Evolutionary conservation across 2,113 vertebrate genomes (phyloP), one percentile per base, ranked within the genome.

Genomic region (Coptodon rendalli): DNA sequence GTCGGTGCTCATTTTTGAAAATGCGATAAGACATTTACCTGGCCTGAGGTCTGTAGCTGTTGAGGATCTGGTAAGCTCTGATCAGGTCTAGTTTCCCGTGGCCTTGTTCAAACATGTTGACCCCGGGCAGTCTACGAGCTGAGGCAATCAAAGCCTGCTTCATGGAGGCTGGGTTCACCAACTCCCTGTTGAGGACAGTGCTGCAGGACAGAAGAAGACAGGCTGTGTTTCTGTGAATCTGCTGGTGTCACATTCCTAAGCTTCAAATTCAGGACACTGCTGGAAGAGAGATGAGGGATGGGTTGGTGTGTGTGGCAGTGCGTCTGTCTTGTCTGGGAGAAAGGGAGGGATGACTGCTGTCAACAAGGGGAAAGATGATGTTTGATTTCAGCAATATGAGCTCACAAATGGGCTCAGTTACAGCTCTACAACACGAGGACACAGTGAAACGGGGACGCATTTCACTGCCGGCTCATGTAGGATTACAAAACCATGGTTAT

Each of bases 21-120:
- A 16, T 29, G 9, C 4, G 19, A 13, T 38, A n/a, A 48, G 22
- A 56, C 6, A 2, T 36, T 89, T 81, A 99, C 99, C 99, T 99
- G 89, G 99, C 99, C 94, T 99, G 99, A 3, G 99, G 99, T 83
- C 97, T 98, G 95, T 99, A 99, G 95, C 98, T 99, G 95, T 97
- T 99, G 89, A 99, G 98, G 86, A 99, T 97, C 96, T 99, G 98
- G 91, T 99, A 99, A 84, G 99, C 99, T 89, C 98, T 89, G 50
- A 99, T 97, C 31, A 99, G 97, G 93, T 99, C 98, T 71, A 99
- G 95, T 86, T 99, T 99, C 86, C 99, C 99, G 5, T 99, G 98
- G 56, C 99, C 99, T 94, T 99, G 99, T 81, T 99, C 99, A 87
- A 99, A 99, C 99, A 99, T 99, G 95, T 99, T 99, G 90, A 99